Conservation (phyloP, 2,797 vertebrate species). For the Tragopan temminckii region DNA sequence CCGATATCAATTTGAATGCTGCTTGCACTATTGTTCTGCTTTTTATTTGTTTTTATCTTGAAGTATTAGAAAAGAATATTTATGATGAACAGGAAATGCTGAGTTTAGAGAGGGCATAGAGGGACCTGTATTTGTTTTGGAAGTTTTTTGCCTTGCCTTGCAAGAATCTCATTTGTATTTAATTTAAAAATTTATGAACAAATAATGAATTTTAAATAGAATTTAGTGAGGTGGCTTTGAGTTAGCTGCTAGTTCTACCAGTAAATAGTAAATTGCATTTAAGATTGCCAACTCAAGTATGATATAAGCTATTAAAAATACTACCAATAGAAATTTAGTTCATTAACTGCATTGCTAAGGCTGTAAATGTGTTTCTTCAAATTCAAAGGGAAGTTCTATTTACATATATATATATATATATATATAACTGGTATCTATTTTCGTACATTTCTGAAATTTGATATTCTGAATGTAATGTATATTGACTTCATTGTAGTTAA, state of each 20-base stretch:
- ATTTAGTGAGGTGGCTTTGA: background rate
- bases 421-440: background rate
- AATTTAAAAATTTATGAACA: constrained; percentile 40
- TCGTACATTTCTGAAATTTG: background rate
- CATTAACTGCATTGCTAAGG: background rate
- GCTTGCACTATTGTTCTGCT: background rate
- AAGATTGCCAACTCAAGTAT: constrained; percentile 1
- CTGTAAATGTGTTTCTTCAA: background rate
- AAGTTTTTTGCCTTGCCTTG: background rate
- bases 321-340: background rate
- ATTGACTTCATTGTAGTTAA: background rate
- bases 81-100: background rate
- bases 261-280: constrained; percentile 12
- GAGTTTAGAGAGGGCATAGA: background rate
- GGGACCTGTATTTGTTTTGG: background rate
- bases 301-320: constrained; percentile 26
- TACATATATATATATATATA: background rate
- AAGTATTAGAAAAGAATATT: background rate
- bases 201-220: constrained; percentile 36
- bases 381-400: background rate
- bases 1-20: background rate
- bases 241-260: background rate
- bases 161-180: constrained; percentile 3
- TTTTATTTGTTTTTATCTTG: background rate
- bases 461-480: background rate